phyloP scores from a whole-genome alignment of 2,113 vertebrate species.

The Ictalurus furcatus region DNA sequence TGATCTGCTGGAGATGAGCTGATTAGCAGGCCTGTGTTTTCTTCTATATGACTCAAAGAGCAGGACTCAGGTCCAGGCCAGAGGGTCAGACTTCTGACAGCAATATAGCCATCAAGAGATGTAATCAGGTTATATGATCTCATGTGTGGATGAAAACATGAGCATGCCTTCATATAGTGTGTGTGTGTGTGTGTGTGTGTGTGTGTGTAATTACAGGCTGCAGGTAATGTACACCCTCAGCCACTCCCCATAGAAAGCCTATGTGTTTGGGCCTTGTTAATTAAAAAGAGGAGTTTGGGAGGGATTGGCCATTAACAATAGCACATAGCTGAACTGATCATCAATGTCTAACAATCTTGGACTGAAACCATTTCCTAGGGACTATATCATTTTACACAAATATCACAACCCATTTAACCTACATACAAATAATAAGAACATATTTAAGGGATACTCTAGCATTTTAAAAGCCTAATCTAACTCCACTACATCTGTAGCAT shows the following conservation, averaged over 20 bases:
- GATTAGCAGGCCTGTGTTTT: constrained; percentile 71
- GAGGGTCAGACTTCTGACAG: constrained; percentile 28
- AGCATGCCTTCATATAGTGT: constrained; percentile 26
- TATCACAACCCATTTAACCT: background rate
- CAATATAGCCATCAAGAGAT: background rate
- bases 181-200: constrained; percentile 40
- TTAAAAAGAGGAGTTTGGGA: constrained; percentile 65
- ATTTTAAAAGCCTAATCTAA: background rate
- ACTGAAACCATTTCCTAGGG: background rate
- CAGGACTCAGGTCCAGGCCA: constrained; percentile 49
- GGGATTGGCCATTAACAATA: constrained; percentile 46
- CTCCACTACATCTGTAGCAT: background rate
- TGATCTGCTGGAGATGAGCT: constrained; percentile 73
- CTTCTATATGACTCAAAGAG: constrained; percentile 61
- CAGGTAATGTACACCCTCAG: constrained; percentile 68
- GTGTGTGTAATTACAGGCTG: constrained; percentile 70
- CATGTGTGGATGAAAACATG: constrained; percentile 9
- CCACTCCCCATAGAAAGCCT: constrained; percentile 63
- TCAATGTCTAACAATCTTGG: background rate
- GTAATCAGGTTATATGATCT: constrained; percentile 26
- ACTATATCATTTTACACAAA: constrained; percentile 1
- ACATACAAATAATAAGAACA: background rate
- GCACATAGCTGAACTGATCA: constrained; percentile 54
- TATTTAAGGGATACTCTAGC: background rate
- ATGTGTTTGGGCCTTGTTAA: constrained; percentile 55